These are phyloP conservation scores for Cyprinus carpio DNA, from an alignment of 2,113 vertebrate species.

Conservation along the genomic window DNA sequence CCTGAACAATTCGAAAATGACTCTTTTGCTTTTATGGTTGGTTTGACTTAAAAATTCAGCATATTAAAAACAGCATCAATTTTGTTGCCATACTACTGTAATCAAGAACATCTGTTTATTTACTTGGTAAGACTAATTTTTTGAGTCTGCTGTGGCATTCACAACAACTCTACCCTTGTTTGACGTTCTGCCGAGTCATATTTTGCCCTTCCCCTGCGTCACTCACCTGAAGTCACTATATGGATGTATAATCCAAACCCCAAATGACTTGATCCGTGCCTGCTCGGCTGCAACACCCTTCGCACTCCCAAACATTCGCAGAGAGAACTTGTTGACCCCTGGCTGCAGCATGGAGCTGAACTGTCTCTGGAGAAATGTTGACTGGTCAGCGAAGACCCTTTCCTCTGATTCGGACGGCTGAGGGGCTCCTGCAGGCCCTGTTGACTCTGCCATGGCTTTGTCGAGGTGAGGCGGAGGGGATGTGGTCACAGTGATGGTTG, in stretches of 20 bases:
- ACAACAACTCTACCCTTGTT: background rate
- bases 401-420: conserved; percentile 40
- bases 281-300: conserved; percentile 94
- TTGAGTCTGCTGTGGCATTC: background rate
- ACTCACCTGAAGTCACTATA: conserved; percentile 97
- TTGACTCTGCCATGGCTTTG: conserved; percentile 15
- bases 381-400: conserved; percentile 45
- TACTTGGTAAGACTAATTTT: background rate
- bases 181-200: background rate
- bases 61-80: too few species aligned
- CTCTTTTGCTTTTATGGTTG: too few species aligned
- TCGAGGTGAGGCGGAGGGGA: conserved; percentile 61
- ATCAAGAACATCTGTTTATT: background rate
- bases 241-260: conserved; percentile 97
- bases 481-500: background rate
- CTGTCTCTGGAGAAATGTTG: conserved; percentile 83
- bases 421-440: background rate
- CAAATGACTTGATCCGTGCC: conserved; percentile 91
- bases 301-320: conserved; percentile 95
- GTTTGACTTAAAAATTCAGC: too few species aligned
- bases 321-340: conserved; percentile 95
- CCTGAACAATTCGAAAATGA: too few species aligned
- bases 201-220: conserved; percentile 33
- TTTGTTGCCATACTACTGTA: background rate
- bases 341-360: conserved; percentile 90